Conservation (phyloP, 2,888 invertebrate genomes). For the Eupithecia centaureata region DNA sequence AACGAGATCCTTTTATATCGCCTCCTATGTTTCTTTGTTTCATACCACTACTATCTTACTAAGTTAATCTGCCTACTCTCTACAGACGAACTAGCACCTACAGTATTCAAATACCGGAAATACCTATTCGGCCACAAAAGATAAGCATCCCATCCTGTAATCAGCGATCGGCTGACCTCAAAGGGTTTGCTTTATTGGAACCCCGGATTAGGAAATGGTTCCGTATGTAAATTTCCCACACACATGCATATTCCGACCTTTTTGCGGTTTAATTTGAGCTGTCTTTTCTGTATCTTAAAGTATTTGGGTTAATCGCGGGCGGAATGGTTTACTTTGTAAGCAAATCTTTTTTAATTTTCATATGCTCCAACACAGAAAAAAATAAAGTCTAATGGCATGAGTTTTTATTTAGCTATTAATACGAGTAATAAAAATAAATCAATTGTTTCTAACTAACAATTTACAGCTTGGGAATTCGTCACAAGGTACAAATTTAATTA, state of each 20-base stretch:
- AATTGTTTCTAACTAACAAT: too few species aligned
- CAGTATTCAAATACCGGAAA: not conserved
- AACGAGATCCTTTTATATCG: too few species aligned
- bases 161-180: slow-evolving; percentile 37
- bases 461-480: too few species aligned
- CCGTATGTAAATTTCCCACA: slow-evolving; percentile 43
- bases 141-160: slow-evolving; percentile 34
- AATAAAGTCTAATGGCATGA: too few species aligned
- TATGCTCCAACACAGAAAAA: too few species aligned
- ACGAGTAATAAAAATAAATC: too few species aligned
- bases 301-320: not conserved
- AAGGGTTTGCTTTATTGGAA: slow-evolving; percentile 43
- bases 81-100: not conserved
- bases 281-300: slow-evolving; percentile 34
- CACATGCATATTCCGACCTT: slow-evolving; percentile 44
- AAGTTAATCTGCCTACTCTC: not conserved
- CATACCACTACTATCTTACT: not conserved
- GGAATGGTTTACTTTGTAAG: slow-evolving; percentile 9
- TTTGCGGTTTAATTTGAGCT: slow-evolving; percentile 41
- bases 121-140: slow-evolving; percentile 28
- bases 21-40: too few species aligned
- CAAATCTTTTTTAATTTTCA: not conserved
- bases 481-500: too few species aligned
- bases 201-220: slow-evolving; percentile 43
- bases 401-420: too few species aligned